These are phyloP conservation scores for Melinopterus prodromus DNA, from an alignment of 2,888 invertebrate species.

Conservation along the genomic window DNA sequence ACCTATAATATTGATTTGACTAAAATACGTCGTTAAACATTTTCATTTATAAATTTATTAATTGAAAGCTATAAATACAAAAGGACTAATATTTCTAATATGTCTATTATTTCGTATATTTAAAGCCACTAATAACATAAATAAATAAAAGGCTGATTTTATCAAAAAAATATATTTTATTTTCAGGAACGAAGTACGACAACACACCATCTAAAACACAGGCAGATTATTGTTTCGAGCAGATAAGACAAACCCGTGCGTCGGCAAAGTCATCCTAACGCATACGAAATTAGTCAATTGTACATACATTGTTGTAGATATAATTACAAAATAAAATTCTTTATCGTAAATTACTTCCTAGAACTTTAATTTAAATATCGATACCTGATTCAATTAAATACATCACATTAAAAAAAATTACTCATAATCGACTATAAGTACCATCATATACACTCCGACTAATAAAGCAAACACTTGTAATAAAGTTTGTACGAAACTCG, in stretches of 20 bases:
- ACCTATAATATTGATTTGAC: no score
- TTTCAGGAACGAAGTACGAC: slow-evolving; percentile 6
- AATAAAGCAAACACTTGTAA: slow-evolving; percentile 90
- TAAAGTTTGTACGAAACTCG: slow-evolving; percentile 83
- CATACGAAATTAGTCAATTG: background rate
- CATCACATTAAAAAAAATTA: slow-evolving; percentile 48
- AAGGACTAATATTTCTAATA: no score
- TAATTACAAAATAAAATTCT: background rate
- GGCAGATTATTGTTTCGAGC: background rate
- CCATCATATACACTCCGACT: slow-evolving; percentile 94
- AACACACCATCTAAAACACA: background rate
- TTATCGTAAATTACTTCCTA: background rate
- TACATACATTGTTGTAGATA: background rate
- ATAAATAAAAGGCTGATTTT: background rate
- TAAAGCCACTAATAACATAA: background rate
- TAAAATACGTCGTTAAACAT: no score
- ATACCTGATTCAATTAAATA: background rate
- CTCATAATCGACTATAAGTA: slow-evolving; percentile 86
- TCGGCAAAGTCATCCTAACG: background rate
- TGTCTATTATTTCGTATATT: background rate
- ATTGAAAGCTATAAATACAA: no score
- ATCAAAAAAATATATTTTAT: background rate
- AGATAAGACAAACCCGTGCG: background rate
- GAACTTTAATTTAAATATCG: background rate
- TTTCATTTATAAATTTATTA: no score